phyloP scores from a whole-genome alignment of 1,140 invertebrate species.

The Philotrypesis tridentata region DNA sequence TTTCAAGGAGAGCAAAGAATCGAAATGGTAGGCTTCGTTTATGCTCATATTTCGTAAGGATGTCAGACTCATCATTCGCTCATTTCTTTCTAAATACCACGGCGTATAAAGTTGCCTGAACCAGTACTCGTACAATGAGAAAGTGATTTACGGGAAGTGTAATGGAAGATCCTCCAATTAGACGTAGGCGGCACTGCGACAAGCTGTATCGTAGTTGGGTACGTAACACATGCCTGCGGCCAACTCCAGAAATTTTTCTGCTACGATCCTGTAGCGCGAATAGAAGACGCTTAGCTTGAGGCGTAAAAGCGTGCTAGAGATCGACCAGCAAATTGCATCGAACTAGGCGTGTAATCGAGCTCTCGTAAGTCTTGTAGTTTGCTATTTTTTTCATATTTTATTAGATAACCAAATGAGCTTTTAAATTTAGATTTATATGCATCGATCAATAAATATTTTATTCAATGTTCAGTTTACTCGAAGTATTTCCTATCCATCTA shows the following conservation, averaged over 20 bases:
- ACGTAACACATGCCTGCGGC: background rate
- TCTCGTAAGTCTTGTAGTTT: background rate
- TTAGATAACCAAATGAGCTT: background rate
- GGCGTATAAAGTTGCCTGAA: background rate
- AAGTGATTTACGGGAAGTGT: slow-evolving; percentile 21
- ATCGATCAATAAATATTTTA: no score
- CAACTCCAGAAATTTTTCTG: background rate
- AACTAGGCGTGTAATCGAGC: background rate
- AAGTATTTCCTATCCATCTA: no score
- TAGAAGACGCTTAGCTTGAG: background rate
- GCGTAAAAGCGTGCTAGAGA: background rate
- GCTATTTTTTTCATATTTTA: background rate
- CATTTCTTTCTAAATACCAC: background rate
- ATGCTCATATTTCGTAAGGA: no score
- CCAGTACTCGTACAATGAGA: background rate
- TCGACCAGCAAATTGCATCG: slow-evolving; percentile 10
- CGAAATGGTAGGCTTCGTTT: background rate
- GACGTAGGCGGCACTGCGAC: background rate
- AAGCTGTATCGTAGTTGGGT: background rate
- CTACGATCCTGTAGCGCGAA: no score
- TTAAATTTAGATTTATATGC: background rate
- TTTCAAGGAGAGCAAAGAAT: background rate
- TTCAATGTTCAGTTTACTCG: no score
- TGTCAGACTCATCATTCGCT: background rate
- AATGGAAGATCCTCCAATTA: background rate